These are phyloP conservation scores for Strigamia crassipes DNA, from an alignment of 2,888 invertebrate species.

Conservation along the genomic window DNA sequence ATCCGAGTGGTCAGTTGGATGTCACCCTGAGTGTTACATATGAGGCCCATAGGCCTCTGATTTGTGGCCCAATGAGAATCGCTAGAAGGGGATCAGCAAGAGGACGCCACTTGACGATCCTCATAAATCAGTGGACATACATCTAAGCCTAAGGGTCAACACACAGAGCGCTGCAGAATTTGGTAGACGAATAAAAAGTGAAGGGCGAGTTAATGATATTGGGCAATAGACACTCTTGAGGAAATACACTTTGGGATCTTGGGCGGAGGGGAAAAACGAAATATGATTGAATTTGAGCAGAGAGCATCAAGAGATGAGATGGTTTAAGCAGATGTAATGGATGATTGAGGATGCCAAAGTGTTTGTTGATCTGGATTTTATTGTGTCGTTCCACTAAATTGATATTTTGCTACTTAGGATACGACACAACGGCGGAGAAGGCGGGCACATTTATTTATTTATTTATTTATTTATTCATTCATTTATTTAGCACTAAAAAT, in stretches of 20 bases:
- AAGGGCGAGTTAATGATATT: slow-evolving; percentile 38
- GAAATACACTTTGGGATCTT: slow-evolving; percentile 10
- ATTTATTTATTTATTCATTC: too few relatives aligned
- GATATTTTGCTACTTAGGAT: not conserved
- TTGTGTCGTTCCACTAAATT: not conserved
- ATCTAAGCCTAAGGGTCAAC: slow-evolving; percentile 42
- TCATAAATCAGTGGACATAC: slow-evolving; percentile 40
- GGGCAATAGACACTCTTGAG: slow-evolving; percentile 37
- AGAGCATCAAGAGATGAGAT: not conserved
- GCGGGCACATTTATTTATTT: too few relatives aligned
- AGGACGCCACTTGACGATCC: slow-evolving; percentile 42
- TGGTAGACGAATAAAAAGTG: slow-evolving; percentile 33
- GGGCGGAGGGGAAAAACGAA: not conserved
- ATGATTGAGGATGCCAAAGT: not conserved
- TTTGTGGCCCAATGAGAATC: slow-evolving; percentile 42
- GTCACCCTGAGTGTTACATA: slow-evolving; percentile 42
- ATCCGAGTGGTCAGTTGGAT: slow-evolving; percentile 36
- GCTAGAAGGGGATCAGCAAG: slow-evolving; percentile 37
- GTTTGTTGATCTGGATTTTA: not conserved
- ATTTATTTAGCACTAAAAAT: too few relatives aligned
- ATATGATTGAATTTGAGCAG: slow-evolving; percentile 38
- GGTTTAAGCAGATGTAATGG: not conserved
- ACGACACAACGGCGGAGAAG: too few relatives aligned
- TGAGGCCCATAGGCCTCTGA: slow-evolving; percentile 40
- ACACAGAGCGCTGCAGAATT: slow-evolving; percentile 28